Evolutionary conservation across 2,113 vertebrate species (phyloP).

Genomic region (Sinocyclocheilus anshuiensis): DNA sequence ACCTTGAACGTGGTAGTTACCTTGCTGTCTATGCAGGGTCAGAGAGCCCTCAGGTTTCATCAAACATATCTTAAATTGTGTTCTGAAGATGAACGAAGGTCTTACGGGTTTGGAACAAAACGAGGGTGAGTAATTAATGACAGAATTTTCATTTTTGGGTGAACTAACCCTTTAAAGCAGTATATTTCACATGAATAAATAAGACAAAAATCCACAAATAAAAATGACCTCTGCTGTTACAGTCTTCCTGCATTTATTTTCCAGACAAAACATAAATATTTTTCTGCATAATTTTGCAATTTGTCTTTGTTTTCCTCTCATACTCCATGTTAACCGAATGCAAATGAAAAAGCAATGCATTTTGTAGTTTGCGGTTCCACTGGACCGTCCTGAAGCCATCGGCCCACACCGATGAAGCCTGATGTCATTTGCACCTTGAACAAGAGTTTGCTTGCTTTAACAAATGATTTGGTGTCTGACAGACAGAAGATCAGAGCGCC

Average conservation of each 20-base stretch:
- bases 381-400: not conserved
- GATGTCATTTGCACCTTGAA: not conserved
- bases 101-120: no score
- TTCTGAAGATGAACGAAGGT: no score
- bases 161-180: no score
- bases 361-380: not conserved
- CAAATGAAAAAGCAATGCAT: not conserved
- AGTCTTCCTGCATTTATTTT: not conserved
- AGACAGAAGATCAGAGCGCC: not conserved
- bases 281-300: conserved; percentile 17
- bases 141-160: no score
- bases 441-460: conserved; percentile 7
- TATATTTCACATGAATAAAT: not conserved
- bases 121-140: no score
- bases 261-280: not conserved
- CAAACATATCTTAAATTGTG: no score
- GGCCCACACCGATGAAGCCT: not conserved
- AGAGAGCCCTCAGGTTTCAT: no score
- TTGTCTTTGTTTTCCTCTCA: not conserved
- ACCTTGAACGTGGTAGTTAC: no score
- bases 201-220: not conserved
- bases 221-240: not conserved
- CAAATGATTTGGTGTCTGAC: conserved; percentile 5
- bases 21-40: no score
- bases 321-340: not conserved